Evolutionary conservation across 2,888 invertebrate species (phyloP), one percentile per base, ranked within the genome.

Genomic region (Atethmia centrago): DNA sequence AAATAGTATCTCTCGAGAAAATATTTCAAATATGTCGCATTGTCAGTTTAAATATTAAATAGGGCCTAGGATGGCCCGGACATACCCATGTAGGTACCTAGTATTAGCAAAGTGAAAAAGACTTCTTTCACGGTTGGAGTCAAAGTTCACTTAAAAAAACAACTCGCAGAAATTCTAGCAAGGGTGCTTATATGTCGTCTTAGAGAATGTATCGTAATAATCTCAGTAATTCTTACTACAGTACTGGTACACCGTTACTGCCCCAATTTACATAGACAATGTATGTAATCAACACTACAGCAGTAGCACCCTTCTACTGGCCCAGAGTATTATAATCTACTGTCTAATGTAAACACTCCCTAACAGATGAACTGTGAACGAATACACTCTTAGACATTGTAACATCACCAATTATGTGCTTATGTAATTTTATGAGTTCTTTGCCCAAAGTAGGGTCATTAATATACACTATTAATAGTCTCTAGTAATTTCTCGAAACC

Each of bases 391-490:
- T 19, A 55, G 16, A 65, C 58, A 61, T 65, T 53, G 31, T 77
- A 66, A 75, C 58, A 63, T 73, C 66, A 67, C 16, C 12, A 69
- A 75, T 85, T 74, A 76, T 10, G 51, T 73, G 53, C 51, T 82
- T 78, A 80, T 58, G 36, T 77, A 74, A 76, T 63, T 77, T 77
- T 77, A 85, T 74, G 79, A 75, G 86, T 59, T 74, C 73, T 68
- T 79, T 65, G 81, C 55, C 74, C 74, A 79, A 81, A 74, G 25
- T 28, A 40, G 19, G 12, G 28, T 51, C 49, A 63, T 70, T 72
- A 81, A 70, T 62, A 65, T 53, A 25, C 36, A 53, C 21, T 69
- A 58, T 59, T 73, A 69, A 74, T 71, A 73, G 31, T 47, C 14
- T 47, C 14, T 14, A 42, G 36, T 67, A 36, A 64, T 78, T 68